A percentile compares a stretch with the other conserved stretches of the same genome.
These are phyloP conservation scores for Misgurnus anguillicaudatus DNA, from an alignment of 2,113 vertebrate genomes.

Conservation along the genomic window DNA sequence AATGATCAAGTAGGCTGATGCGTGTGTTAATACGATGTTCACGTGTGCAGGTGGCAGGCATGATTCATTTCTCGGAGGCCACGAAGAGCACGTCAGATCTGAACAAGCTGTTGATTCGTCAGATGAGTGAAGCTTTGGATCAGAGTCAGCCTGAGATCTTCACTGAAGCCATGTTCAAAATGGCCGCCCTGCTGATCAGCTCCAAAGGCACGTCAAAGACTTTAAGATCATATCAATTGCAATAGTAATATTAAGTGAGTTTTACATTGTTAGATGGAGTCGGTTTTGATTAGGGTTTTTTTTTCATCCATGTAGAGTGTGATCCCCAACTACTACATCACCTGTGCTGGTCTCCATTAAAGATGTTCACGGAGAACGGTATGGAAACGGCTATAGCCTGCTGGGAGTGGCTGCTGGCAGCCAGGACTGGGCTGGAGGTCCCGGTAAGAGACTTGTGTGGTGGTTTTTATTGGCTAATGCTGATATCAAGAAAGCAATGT, in stretches of 20 bases:
- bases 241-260: neutral
- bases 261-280: neutral
- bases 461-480: too few relatives aligned
- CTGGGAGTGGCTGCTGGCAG: constrained; percentile 98
- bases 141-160: constrained; percentile 79
- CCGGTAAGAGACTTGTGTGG: constrained; percentile 74
- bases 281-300: neutral
- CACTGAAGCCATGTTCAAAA: constrained; percentile 96
- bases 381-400: constrained; percentile 96
- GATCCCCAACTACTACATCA: constrained; percentile 95
- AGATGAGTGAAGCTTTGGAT: constrained; percentile 85
- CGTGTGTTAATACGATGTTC: neutral
- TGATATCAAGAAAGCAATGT: too few relatives aligned
- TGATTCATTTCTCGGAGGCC: constrained; percentile 91
- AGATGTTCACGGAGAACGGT: constrained; percentile 94
- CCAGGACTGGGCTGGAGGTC: constrained; percentile 90
- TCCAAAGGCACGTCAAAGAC: constrained; percentile 80
- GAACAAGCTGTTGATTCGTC: constrained; percentile 87
- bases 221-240: neutral
- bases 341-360: constrained; percentile 94
- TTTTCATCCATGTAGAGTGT: constrained; percentile 76
- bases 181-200: constrained; percentile 94
- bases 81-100: constrained; percentile 86
- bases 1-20: neutral
- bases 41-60: constrained; percentile 85